Evolutionary conservation across 2,888 invertebrate genomes (phyloP), one percentile per base, ranked within the genome.

Genomic region (Drosophila meridiana): DNA sequence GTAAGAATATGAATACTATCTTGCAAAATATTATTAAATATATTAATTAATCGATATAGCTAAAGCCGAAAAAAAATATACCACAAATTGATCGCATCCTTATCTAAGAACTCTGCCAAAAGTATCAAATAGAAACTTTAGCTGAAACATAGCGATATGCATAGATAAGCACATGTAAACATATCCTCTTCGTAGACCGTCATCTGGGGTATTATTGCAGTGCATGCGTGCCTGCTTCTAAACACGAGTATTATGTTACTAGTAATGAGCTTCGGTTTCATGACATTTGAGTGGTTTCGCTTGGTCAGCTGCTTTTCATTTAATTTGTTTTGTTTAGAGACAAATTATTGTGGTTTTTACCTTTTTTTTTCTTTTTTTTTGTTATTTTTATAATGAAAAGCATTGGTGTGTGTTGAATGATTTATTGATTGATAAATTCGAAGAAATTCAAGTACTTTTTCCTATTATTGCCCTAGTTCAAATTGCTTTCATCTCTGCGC

Each of bases 381-480:
- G 28, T 47, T 28, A 28, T 28, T 47, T 26, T 34, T 20, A 47
- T 67, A 63, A 70, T 66, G 60, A 76, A 50, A 11, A 30, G 36
- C 36, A 64, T 64, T 79, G 74, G 70, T 64, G 47, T 62, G 57
- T 30, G 65, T 45, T 76, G 47, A 74, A 74, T 79, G 43, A 55
- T 48, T 66, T 77, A 74, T 77, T 58, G 66, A 74, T 76, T 70
- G 36, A 32, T 13, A 26, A 34, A 26, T 57, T 62, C 59, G 30
- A 11, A 5, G 55, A 69, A 66, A 26, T 14, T 57, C 11, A 42
- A 50, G 48, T 40, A 30, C 38, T 48, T 47, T 2, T 38, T 36
- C 2, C 43, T 9, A 5, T n/a, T 2, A 9, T 3, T 40, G n/a
- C 13, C 30, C 14, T 40, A 26, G 32, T 28, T 5, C 13, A 26